Percentiles rank a stretch among this genome's conserved stretches.
Evolutionary conservation across 53 echinoderm and acorn worm genomes (phyloP).

Genomic region (Zoroaster sp.): DNA sequence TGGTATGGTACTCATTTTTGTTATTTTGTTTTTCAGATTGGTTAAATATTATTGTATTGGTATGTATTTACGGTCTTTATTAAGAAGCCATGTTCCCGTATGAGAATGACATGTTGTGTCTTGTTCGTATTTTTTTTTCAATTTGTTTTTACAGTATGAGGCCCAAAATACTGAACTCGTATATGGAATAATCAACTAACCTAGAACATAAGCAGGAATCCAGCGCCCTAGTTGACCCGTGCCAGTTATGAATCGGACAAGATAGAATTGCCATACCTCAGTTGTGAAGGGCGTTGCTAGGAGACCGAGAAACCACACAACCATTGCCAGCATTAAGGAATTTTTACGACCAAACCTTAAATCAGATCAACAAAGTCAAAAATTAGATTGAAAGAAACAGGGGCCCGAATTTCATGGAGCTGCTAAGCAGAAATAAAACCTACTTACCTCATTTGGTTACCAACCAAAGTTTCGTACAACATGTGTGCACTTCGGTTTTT

Average conservation of each 20-base stretch:
- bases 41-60: no score
- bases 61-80: no score
- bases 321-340: background rate
- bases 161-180: no score
- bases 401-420: background rate
- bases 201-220: conserved; percentile 33
- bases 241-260: conserved; percentile 22
- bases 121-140: no score
- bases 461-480: no score
- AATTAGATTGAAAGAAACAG: background rate
- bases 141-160: no score
- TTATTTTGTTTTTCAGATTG: no score
- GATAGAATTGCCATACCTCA: conserved; percentile 8
- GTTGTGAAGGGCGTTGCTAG: conserved; percentile 21
- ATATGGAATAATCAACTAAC: conserved; percentile 21
- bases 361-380: background rate
- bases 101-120: no score
- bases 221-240: conserved; percentile 25
- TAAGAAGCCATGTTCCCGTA: no score
- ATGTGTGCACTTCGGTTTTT: no score
- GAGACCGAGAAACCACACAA: conserved; percentile 28
- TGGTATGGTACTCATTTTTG: no score
- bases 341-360: conserved; percentile 48
- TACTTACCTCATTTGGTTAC: no score
- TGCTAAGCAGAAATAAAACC: background rate